These are phyloP conservation scores for Cheumatopsyche charites DNA, from an alignment of 1,140 invertebrate genomes.

Conservation along the genomic window DNA sequence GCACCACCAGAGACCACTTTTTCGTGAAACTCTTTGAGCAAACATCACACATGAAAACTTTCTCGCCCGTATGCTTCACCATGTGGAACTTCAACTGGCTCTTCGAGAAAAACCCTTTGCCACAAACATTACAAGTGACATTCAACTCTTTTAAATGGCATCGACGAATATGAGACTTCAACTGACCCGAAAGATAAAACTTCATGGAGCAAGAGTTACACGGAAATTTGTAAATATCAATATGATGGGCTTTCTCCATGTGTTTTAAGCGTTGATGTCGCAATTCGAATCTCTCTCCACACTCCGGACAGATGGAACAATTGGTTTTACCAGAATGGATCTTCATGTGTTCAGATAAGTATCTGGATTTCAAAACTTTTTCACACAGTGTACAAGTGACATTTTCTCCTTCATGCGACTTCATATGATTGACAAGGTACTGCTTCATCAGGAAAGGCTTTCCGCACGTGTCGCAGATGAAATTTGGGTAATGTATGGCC, in stretches of 20 bases:
- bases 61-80: slow-evolving; percentile 60
- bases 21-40: slow-evolving; percentile 58
- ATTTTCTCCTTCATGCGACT: neutral
- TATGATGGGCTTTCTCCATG: too few species aligned
- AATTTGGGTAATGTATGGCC: slow-evolving; percentile 28
- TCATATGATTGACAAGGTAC: neutral
- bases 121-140: slow-evolving; percentile 54
- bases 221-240: too few species aligned
- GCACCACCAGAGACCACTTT: slow-evolving; percentile 67
- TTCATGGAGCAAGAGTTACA: too few species aligned
- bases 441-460: neutral
- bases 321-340: slow-evolving; percentile 64
- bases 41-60: slow-evolving; percentile 60
- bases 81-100: slow-evolving; percentile 58
- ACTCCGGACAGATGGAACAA: slow-evolving; percentile 11
- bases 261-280: slow-evolving; percentile 57
- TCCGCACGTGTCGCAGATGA: slow-evolving; percentile 23
- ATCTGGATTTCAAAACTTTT: slow-evolving; percentile 54
- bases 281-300: slow-evolving; percentile 49
- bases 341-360: slow-evolving; percentile 59
- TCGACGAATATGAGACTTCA: slow-evolving; percentile 53
- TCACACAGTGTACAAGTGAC: too few species aligned
- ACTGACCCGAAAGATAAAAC: too few species aligned
- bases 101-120: slow-evolving; percentile 53
- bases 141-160: slow-evolving; percentile 54